Evolutionary conservation across 2,797 vertebrate species (phyloP), one percentile per base, ranked within the genome.

Genomic region (Sebastolobus altivelis): DNA sequence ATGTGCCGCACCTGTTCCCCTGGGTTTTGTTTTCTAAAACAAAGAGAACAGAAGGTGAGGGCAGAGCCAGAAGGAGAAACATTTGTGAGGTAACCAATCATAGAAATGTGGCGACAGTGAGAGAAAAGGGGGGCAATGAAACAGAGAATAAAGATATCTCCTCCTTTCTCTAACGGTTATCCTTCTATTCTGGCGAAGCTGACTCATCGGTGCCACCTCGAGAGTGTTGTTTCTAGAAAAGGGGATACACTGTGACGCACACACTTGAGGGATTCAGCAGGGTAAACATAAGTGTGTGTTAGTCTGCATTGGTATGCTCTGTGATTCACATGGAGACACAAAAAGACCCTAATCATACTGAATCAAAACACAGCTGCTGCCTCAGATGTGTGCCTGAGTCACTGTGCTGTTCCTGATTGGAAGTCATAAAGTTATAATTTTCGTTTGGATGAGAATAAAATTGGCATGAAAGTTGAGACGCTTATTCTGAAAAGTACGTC

Each of bases 321-420:
- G 66, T 78, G 86, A 90, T 83, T 91, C 88, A 90, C 86, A 83
- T 60, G 1, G 76, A 86, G 76, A 81, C 84, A 88, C 79, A 84
- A 84, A 90, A 84, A 89, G 81, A 87, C 82, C 87, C 75, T 78
- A 87, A 93, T 91, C 83, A 84, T 29, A 66, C 55, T n/a, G 68
- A 86, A 93, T 88, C 83, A 91, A 87, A 92, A 89, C 89, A 90
- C 92, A 93, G 92, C 92, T 93, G 93, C 87, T 81, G 60, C 71
- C 63, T 78, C 78, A 31, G 66, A 80, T 82, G 80, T 73, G 79
- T 77, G 67, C 13, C 0, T 54, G 83, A 65, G 66, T 88, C 62
- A 61, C 20, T 66, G 67, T 37, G 62, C 67, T 54, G 38, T 14
- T 49, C 71, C 61, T 87, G 81, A 91, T 80, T 84, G 56, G 56